Percentiles rank a stretch among this genome's conserved stretches.
phyloP scores from a whole-genome alignment of 2,888 invertebrate species.

The Odontocolon sp. region DNA sequence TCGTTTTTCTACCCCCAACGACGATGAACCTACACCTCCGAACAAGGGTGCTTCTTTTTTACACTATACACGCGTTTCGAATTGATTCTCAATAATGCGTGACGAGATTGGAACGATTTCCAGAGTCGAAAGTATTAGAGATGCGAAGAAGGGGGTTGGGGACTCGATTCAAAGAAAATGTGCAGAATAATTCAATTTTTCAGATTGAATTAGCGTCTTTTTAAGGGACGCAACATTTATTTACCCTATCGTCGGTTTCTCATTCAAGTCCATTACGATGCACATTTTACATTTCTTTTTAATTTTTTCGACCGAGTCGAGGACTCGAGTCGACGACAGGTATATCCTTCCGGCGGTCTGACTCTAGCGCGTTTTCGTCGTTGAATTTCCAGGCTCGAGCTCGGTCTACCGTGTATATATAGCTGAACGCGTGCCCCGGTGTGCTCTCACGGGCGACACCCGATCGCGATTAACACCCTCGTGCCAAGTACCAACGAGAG shows the following conservation, averaged over 20 bases:
- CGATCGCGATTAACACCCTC: constrained; percentile 61
- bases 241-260: no score
- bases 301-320: background rate
- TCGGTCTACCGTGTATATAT: constrained; percentile 5
- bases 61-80: constrained; percentile 33
- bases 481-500: constrained; percentile 52
- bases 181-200: constrained; percentile 26
- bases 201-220: background rate
- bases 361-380: constrained; percentile 10
- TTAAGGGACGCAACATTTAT: no score
- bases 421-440: constrained; percentile 41
- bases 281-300: constrained; percentile 31
- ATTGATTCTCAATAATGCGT: constrained; percentile 52
- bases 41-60: constrained; percentile 16
- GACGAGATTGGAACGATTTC: constrained; percentile 41
- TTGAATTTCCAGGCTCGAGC: constrained; percentile 6
- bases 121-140: constrained; percentile 23
- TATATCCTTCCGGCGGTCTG: constrained; percentile 54
- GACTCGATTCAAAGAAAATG: constrained; percentile 1
- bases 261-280: constrained; percentile 65
- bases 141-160: background rate
- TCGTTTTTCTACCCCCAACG: background rate
- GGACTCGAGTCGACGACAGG: constrained; percentile 55
- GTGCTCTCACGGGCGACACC: constrained; percentile 52
- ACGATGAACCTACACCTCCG: constrained; percentile 2